Percentiles rank a stretch among this genome's conserved stretches.
Conservation (phyloP, 2,888 invertebrate genomes). For the Dicyrtoma fusca region DNA sequence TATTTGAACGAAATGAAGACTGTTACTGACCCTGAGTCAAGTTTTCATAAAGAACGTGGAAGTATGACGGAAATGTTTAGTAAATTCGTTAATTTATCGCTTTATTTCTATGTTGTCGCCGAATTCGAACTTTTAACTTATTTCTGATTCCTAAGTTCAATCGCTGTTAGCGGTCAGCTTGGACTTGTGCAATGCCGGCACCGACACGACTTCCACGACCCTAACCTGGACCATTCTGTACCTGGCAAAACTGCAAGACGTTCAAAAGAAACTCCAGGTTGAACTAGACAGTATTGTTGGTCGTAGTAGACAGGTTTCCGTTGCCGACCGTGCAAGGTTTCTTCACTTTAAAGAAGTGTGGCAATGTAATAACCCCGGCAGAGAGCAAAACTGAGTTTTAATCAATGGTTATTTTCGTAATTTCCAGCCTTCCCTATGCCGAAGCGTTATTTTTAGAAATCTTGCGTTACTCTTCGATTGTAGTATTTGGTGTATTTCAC, state of each 20-base stretch:
- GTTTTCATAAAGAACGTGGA: too few species aligned
- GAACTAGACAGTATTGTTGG: slow-evolving; percentile 20
- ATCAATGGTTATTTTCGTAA: too few species aligned
- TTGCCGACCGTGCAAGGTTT: slow-evolving; percentile 14
- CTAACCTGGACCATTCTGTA: slow-evolving; percentile 17
- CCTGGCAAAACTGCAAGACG: slow-evolving; percentile 10
- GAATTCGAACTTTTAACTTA: too few species aligned
- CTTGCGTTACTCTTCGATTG: not conserved
- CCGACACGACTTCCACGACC: not conserved
- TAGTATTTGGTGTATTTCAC: not conserved
- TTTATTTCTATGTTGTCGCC: too few species aligned
- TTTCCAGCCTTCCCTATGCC: not conserved
- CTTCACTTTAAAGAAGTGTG: not conserved
- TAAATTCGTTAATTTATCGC: too few species aligned
- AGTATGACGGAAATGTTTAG: too few species aligned
- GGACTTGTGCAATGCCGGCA: not conserved
- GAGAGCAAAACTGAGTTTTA: too few species aligned
- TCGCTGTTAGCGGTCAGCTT: not conserved
- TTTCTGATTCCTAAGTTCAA: too few species aligned
- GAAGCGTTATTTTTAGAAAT: not conserved
- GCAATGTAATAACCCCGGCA: not conserved
- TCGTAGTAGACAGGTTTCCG: not conserved
- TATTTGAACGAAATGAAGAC: too few species aligned
- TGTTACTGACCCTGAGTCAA: too few species aligned
- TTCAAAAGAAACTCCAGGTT: slow-evolving; percentile 5